Conservation (phyloP, 30 jellyfish, hydroid and myxozoan species). For the Aurelia sp. region DNA sequence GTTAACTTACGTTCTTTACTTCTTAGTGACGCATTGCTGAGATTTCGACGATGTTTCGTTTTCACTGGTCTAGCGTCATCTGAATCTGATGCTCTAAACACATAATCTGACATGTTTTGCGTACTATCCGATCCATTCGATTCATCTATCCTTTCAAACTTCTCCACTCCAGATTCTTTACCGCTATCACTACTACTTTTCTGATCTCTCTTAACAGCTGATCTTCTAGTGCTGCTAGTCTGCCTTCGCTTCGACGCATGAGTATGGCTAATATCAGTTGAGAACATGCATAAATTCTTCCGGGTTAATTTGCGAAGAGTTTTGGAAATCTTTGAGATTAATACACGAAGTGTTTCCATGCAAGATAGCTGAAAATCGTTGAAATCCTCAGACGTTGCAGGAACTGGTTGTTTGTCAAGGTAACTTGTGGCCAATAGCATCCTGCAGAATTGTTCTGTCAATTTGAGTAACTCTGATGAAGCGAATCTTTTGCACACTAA, state of each 20-base stretch:
- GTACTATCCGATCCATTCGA: slow-evolving; percentile 60
- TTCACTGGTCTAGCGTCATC: slow-evolving; percentile 54
- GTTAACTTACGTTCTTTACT: slow-evolving; percentile 43
- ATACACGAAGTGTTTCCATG: neutral
- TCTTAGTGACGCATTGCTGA: slow-evolving; percentile 58
- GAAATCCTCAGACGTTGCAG: neutral
- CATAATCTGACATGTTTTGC: slow-evolving; percentile 74
- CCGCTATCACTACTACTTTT: slow-evolving; percentile 67
- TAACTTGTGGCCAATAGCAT: neutral
- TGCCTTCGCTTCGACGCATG: slow-evolving; percentile 25
- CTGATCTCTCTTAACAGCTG: slow-evolving; percentile 22
- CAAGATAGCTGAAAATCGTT: neutral
- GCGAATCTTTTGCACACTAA: slow-evolving; percentile 20
- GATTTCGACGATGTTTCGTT: slow-evolving; percentile 27
- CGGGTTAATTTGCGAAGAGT: slow-evolving; percentile 10
- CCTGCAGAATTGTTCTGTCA: slow-evolving; percentile 10
- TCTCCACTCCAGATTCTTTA: slow-evolving; percentile 52
- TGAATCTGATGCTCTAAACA: slow-evolving; percentile 52
- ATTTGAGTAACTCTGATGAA: slow-evolving; percentile 33
- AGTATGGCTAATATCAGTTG: slow-evolving; percentile 11
- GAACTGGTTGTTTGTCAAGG: too few relatives aligned
- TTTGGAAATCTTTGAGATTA: neutral
- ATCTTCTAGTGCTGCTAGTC: slow-evolving; percentile 25
- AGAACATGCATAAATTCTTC: neutral
- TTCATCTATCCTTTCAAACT: neutral